Evolutionary conservation across 1,140 invertebrate genomes (phyloP), one percentile per base, ranked within the genome.

Genomic region (Philopotamus ludificatus): DNA sequence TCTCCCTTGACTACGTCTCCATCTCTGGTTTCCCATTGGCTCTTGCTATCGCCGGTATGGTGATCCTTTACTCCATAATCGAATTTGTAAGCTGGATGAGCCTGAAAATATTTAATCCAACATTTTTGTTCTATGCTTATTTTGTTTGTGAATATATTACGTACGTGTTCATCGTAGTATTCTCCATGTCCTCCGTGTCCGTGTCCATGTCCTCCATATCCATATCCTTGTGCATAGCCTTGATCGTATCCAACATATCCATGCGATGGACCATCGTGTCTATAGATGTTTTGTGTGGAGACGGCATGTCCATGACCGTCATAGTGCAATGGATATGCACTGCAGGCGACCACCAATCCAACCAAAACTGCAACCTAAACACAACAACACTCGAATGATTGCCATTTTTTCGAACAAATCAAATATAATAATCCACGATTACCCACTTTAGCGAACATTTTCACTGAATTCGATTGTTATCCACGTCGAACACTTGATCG

Each of bases 11-110:
- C 57, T n/a, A 60, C 57, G 28, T 60, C 57, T 3, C 57, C 57
- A 34, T 60, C 57, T 44, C 57, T 44, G 22, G 57, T 26, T 47
- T 60, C 57, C 57, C 57, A 60, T 60, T 60, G 57, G 42, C 47
- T 60, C 23, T 60, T 60, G 25, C 34, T 60, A 15, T 60, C 57
- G 18, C 57, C 57, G n/a, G 57, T 60, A 28, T 60, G 57, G 21
- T 47, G 22, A 25, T 60, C 57, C 26, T 60, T 60, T 25, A 60
- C 57, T n/a, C 57, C 57, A 60, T 60, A 60, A 21, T 60, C 57
- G 57, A 60, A 60, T 47, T 60, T 60, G 26, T 60, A 60, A 15
- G 57, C 28, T 12, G 57, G 57, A 16, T 60, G 57, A 60, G 57
- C 57, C 57, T 60, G 23, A 20, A 41, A 55, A 26, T 16, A 55